Conservation (phyloP, 2,797 vertebrate species). For the Esox lucius region DNA sequence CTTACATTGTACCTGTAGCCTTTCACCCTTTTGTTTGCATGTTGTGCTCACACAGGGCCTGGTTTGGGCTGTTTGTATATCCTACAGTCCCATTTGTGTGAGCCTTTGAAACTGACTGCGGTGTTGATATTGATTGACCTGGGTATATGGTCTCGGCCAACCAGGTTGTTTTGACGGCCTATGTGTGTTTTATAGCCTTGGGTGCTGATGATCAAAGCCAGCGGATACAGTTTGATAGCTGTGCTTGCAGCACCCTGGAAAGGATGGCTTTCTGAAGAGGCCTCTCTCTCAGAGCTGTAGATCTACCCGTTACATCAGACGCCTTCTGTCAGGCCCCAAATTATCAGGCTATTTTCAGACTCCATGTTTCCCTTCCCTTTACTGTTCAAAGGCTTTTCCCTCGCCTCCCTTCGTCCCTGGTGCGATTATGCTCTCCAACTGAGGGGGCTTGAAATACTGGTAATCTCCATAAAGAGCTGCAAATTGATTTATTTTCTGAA, state of each 20-base stretch:
- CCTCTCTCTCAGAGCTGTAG: not conserved
- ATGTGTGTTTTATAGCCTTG: not conserved
- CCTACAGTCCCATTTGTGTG: constrained; percentile 18
- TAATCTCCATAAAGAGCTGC: constrained; percentile 30
- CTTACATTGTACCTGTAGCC: not conserved
- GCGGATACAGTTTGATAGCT: constrained; percentile 5
- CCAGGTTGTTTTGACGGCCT: not conserved
- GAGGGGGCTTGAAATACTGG: constrained; percentile 16
- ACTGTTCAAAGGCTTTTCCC: constrained; percentile 1
- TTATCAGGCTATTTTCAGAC: constrained; percentile 27
- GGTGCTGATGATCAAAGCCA: constrained; percentile 18
- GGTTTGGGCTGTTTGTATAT: not conserved
- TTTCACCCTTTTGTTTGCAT: not conserved
- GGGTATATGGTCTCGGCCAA: not conserved
- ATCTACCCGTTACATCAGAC: constrained; percentile 19
- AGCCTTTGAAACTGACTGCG: constrained; percentile 15
- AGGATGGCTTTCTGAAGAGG: not conserved
- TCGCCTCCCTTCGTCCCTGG: not conserved
- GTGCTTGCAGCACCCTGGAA: not conserved
- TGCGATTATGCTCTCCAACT: constrained; percentile 16
- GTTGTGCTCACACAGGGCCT: constrained; percentile 11
- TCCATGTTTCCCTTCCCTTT: not conserved
- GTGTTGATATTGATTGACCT: constrained; percentile 5
- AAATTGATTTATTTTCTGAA: constrained; percentile 23
- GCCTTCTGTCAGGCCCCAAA: constrained; percentile 16